Evolutionary conservation across 2,797 vertebrate species (phyloP).

Genomic region (Falco novaeseelandiae): DNA sequence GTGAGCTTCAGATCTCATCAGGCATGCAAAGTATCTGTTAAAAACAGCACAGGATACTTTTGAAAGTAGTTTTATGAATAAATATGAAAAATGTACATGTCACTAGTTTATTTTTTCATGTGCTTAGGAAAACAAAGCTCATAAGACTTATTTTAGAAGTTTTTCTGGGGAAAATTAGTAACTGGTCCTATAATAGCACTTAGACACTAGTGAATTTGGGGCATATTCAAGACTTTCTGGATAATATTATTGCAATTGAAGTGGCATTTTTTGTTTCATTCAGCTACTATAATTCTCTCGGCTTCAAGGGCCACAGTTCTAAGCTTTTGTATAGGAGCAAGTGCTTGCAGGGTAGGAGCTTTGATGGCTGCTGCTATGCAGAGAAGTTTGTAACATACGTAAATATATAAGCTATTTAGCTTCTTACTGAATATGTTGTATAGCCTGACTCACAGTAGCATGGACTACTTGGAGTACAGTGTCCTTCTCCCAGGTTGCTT

Average conservation of each 20-base stretch:
- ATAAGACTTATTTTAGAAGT: neutral
- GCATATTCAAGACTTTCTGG: neutral
- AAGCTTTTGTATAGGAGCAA: neutral
- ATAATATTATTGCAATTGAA: neutral
- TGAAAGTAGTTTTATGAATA: neutral
- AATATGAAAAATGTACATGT: neutral
- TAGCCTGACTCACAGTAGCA: neutral
- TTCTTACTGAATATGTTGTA: neutral
- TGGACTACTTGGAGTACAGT: neutral
- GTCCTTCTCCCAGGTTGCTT: conserved; percentile 7
- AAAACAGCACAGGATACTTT: neutral
- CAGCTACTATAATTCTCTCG: neutral
- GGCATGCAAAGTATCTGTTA: neutral
- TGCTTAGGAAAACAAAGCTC: neutral
- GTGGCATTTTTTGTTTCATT: neutral
- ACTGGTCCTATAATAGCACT: neutral
- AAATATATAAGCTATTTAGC: neutral
- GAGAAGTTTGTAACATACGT: neutral
- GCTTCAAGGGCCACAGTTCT: neutral
- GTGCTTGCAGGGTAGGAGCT: neutral
- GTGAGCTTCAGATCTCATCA: neutral
- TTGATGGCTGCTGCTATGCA: neutral
- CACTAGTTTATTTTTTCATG: neutral
- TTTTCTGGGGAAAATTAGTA: neutral
- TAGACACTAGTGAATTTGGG: neutral